phyloP scores from a whole-genome alignment of 2,888 invertebrate species.

The Xylota segnis region DNA sequence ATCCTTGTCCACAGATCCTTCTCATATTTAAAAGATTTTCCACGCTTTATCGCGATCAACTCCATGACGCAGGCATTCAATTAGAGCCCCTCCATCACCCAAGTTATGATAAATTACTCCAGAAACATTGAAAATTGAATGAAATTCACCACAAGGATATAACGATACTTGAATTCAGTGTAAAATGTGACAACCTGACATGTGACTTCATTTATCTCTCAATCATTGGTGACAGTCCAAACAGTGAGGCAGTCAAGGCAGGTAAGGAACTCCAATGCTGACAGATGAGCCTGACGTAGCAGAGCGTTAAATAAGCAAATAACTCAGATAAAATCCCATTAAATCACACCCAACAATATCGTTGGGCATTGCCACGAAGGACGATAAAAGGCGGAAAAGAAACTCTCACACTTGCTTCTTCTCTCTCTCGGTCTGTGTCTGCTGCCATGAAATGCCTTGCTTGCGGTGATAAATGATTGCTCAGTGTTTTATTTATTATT shows the following conservation, averaged over 20 bases:
- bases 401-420: constrained; percentile 1
- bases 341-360: constrained; percentile 64
- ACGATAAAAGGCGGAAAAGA: constrained; percentile 39
- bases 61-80: neutral
- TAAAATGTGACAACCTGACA: constrained; percentile 64
- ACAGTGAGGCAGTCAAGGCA: constrained; percentile 37
- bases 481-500: constrained; percentile 76
- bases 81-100: neutral
- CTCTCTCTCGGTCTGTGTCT: neutral
- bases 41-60: too few species aligned
- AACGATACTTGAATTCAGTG: constrained; percentile 13
- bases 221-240: constrained; percentile 70
- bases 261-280: constrained; percentile 65
- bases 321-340: constrained; percentile 75
- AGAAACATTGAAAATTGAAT: constrained; percentile 31
- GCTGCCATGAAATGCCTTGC: constrained; percentile 38
- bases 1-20: too few species aligned
- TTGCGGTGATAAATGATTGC: constrained; percentile 75
- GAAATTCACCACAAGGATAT: constrained; percentile 12
- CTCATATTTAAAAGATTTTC: too few species aligned
- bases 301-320: constrained; percentile 78
- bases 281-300: constrained; percentile 77
- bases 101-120: constrained; percentile 12
- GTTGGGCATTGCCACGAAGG: neutral
- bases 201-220: constrained; percentile 72